Base-by-base conservation (phyloP, 2,113 vertebrate species). In the Oriolus oriolus region DNA sequence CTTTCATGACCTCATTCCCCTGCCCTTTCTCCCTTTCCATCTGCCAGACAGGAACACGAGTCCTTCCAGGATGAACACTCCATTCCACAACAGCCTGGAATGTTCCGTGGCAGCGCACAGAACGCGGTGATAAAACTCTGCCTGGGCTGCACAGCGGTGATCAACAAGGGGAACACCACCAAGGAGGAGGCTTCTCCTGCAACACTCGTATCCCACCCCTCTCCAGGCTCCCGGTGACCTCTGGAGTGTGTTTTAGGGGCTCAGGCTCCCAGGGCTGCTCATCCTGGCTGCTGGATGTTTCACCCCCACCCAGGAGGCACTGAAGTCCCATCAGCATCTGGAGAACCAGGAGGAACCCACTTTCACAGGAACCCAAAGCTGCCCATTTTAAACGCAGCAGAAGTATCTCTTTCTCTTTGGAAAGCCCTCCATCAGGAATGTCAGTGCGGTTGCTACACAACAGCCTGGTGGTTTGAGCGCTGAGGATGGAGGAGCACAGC, bases 1-100 rank as follows among this genome's bases (percentile, higher is more conserved):
- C 80, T 89, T 56, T 49, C 92, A 77, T 94, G 65, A 95, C 41
- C 81, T 96, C 89, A 96, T 71, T 63, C 37, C 85, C 83, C 61
- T 26, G 71, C 57, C 86, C 50, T 69, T 79, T 77, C 54, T 57
- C 57, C 86, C 50, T 65, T 79, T 77, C 54, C 53, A 4, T 74
- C 45, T 70, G 47, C 56, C 3, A 10, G 37, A 31, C 17, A 35
- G 78, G 57, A 94, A 24, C 0, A 0, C 0, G 28, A 78, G 27
- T 41, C 71, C 64, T 86, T 93, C 87, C 87, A 88, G 78, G 63
- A 88, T 33, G 63, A 80, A 54, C 57, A 42, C 41, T n/a, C 15
- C 19, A 2, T 83, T 37, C 42, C 87, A 75, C 74, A 76, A 2
- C 26, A 65, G 56, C 39, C 73, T 4, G 9, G 27, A 19, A 33